Conservation (phyloP, 2,888 invertebrate species). For the Steromphala cineraria region DNA sequence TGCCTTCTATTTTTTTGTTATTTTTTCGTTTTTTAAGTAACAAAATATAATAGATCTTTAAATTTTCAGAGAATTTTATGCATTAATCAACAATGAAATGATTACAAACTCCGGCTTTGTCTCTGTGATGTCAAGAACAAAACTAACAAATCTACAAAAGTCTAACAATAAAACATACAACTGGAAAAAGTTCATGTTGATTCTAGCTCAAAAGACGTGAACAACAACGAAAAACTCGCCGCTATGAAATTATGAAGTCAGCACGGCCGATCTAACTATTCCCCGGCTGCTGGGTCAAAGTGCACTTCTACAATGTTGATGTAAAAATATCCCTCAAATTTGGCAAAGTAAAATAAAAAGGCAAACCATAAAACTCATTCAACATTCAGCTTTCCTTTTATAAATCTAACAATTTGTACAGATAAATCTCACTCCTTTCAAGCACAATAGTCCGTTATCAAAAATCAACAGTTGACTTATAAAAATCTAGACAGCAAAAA, state of each 20-base stretch:
- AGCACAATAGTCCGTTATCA: neutral
- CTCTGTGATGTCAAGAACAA: neutral
- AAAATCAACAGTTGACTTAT: neutral
- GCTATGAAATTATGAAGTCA: too few relatives aligned
- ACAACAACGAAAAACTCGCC: neutral
- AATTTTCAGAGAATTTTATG: too few relatives aligned
- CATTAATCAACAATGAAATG: neutral
- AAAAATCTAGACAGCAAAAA: neutral
- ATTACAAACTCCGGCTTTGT: neutral
- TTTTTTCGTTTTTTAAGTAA: too few relatives aligned
- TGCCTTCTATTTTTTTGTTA: too few relatives aligned
- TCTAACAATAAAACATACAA: neutral
- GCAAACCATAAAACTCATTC: neutral
- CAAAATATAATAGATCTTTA: too few relatives aligned
- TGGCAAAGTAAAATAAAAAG: neutral
- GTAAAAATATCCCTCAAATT: conserved; percentile 14
- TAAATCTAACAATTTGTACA: neutral
- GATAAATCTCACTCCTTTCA: neutral
- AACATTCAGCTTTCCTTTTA: neutral
- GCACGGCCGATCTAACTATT: neutral
- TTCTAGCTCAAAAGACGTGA: conserved; percentile 15
- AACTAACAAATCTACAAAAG: neutral
- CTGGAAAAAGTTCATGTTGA: conserved; percentile 13
- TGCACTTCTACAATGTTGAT: neutral
- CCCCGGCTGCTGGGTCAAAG: neutral